These are phyloP conservation scores for Leptinotarsa tumamoca DNA, from an alignment of 2,888 invertebrate species.

Conservation along the genomic window DNA sequence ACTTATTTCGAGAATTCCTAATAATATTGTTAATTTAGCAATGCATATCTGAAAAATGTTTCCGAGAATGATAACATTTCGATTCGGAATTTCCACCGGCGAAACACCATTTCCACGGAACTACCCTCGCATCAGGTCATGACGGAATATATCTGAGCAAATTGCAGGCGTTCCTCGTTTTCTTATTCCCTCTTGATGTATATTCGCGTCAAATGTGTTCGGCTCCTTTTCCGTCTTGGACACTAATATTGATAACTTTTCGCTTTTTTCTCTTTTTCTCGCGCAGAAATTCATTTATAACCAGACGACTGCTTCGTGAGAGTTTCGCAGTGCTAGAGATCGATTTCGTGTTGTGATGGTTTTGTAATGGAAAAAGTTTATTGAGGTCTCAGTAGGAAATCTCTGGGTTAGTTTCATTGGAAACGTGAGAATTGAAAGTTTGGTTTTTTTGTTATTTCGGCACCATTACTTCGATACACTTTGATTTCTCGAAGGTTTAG, in stretches of 20 bases:
- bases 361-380: slow-evolving; percentile 14
- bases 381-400: slow-evolving; percentile 14
- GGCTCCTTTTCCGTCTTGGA: slow-evolving; percentile 8
- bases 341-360: slow-evolving; percentile 3
- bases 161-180: slow-evolving; percentile 19
- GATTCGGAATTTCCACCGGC: not conserved
- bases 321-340: slow-evolving; percentile 8
- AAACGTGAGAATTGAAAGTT: not conserved
- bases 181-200: slow-evolving; percentile 15
- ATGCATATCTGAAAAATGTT: too few species aligned
- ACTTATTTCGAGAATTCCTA: too few species aligned
- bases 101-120: not conserved
- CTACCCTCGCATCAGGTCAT: not conserved
- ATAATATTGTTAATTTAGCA: too few species aligned
- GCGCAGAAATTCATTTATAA: slow-evolving; percentile 16
- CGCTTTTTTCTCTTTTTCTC: slow-evolving; percentile 1
- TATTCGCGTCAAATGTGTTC: slow-evolving; percentile 19
- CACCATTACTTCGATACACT: slow-evolving; percentile 8
- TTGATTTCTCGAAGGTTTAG: not conserved
- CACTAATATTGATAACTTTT: slow-evolving; percentile 18
- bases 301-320: slow-evolving; percentile 8
- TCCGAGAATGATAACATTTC: not conserved
- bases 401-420: slow-evolving; percentile 4
- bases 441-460: not conserved
- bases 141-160: slow-evolving; percentile 5